These are phyloP conservation scores for Pyralis farinalis DNA, from an alignment of 2,888 invertebrate genomes.

Conservation along the genomic window DNA sequence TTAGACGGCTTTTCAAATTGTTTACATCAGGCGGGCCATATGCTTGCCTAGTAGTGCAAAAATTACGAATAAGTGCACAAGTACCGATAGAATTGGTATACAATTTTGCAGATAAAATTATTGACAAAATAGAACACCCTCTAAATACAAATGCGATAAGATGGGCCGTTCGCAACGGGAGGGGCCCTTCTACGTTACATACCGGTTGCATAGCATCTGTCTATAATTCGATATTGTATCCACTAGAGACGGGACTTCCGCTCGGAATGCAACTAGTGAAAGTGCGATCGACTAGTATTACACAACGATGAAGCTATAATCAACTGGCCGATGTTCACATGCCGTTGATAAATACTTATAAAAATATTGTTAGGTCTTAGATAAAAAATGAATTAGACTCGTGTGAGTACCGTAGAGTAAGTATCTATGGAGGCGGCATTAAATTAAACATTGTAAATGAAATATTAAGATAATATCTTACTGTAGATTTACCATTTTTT, in stretches of 20 bases:
- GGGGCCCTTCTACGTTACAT: constrained; percentile 25
- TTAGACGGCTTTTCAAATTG: too few relatives aligned
- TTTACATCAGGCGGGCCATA: too few relatives aligned
- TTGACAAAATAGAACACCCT: constrained; percentile 17
- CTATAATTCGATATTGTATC: constrained; percentile 28
- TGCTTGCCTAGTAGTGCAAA: too few relatives aligned
- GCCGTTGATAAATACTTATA: neutral
- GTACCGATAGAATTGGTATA: too few relatives aligned
- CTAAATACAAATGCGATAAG: constrained; percentile 17
- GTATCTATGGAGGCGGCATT: too few relatives aligned
- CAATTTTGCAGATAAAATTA: too few relatives aligned
- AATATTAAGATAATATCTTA: too few relatives aligned
- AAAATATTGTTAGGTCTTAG: neutral
- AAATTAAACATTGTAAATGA: too few relatives aligned
- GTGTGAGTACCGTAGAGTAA: too few relatives aligned
- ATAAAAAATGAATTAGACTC: too few relatives aligned
- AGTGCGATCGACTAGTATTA: constrained; percentile 31
- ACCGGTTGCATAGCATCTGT: constrained; percentile 70
- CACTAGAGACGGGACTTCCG: constrained; percentile 41
- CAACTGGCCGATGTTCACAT: neutral
- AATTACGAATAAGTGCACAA: too few relatives aligned
- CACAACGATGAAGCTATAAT: constrained; percentile 22
- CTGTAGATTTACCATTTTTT: too few relatives aligned
- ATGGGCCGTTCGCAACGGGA: neutral
- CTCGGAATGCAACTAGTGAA: constrained; percentile 35